These are phyloP conservation scores for Delphinapterus leucas DNA, from an alignment of 2,113 vertebrate genomes.

Conservation along the genomic window DNA sequence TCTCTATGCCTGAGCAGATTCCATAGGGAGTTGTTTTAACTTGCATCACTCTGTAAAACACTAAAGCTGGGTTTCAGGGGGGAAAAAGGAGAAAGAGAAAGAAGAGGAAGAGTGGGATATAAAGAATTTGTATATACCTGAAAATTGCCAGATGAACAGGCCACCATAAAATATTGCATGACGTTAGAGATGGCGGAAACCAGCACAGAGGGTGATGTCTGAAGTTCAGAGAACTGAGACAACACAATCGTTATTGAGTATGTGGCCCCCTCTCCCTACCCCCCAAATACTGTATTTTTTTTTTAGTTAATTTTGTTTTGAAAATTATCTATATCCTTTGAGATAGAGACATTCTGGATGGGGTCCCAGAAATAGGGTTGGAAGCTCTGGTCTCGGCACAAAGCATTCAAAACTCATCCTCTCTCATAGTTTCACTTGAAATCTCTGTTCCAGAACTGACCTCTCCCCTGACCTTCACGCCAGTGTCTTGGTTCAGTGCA, in stretches of 20 bases:
- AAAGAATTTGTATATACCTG: background rate
- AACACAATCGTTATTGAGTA: background rate
- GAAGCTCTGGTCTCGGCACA: background rate
- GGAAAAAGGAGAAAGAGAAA: background rate
- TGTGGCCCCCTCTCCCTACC: background rate
- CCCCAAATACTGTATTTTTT: background rate
- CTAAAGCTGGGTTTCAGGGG: background rate
- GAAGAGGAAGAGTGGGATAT: background rate
- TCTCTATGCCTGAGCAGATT: background rate
- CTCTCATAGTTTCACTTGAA: background rate
- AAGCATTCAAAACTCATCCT: background rate
- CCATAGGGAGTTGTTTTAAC: background rate
- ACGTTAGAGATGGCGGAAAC: background rate
- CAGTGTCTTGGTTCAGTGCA: background rate
- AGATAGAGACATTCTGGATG: background rate
- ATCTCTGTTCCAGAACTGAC: background rate
- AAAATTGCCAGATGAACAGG: background rate
- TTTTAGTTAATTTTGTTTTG: constrained; percentile 1
- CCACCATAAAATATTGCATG: background rate
- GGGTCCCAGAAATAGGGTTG: background rate
- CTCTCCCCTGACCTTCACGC: background rate
- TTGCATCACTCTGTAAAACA: background rate
- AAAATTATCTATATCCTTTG: background rate
- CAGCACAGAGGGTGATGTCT: background rate
- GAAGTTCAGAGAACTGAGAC: background rate